Base-by-base conservation (phyloP, 2,888 invertebrate species). In the Toxonevra muliebris region DNA sequence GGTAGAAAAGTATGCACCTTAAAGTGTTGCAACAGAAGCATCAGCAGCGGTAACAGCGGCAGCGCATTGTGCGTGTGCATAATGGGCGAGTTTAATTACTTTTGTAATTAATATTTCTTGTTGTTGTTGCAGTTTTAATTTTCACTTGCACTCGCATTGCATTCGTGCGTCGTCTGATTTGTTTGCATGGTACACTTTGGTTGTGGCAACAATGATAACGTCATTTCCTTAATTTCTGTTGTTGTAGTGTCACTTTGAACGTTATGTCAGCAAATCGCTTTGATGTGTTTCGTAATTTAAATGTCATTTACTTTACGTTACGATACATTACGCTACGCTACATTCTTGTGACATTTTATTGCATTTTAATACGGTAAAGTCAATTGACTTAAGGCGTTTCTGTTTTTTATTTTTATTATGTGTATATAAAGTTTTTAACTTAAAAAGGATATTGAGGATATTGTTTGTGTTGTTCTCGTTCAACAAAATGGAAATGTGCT, bases 331-430 rank as follows among this genome's bases (percentile, higher is more conserved):
- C 30, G 30, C 65, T 30, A 7, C 30, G 7, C 7, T 30, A 30
- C 30, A 7, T 58, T 41, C 59, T 13, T 50, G 41, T 65, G 65
- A 65, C 65, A 59, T 50, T 52, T 59, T 58, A 65, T 59, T 65
- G 59, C 58, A 50, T 53, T 65, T 65, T 30, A 50, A 48, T n/a
- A 5, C 5, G 48, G n/a, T 48, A 5, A 13, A 3, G 10, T 15
- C 13, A 4, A 48, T n/a, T 48, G 10, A n/a, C 43, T 12, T 30
- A 30, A 30, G 30, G 30, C 30, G 30, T 30, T 30, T 30, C n/a
- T n/a, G n/a, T n/a, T n/a, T n/a, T n/a, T n/a, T n/a, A n/a, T 30
- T 4, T 30, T 30, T 30, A 30, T 30, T 30, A 30, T 30, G 30
- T 30, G 7, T 30, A 30, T 7, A 30, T n/a, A 30, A 4, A 30